phyloP scores from a whole-genome alignment of 2,797 vertebrate genomes.

The Myiotriccus ornatus region DNA sequence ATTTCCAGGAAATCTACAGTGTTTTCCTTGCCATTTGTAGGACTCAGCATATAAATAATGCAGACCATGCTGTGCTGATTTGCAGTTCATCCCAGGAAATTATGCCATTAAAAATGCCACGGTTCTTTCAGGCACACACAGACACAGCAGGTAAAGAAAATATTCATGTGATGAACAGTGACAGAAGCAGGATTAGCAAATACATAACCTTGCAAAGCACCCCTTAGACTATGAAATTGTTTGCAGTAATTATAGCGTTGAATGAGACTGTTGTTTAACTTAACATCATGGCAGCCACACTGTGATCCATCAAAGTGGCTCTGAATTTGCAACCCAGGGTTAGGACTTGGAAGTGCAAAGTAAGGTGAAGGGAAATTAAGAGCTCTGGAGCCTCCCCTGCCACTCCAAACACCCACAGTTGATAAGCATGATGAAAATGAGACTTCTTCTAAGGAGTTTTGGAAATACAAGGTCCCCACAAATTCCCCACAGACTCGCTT shows the following conservation, averaged over 20 bases:
- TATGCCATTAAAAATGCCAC: conserved; percentile 53
- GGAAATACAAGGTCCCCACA: not conserved
- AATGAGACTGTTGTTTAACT: conserved; percentile 14
- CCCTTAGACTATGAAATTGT: not conserved
- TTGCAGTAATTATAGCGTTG: not conserved
- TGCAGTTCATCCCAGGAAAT: conserved; percentile 25
- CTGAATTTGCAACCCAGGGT: not conserved
- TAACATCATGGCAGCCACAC: not conserved
- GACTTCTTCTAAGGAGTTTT: not conserved
- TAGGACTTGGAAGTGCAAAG: not conserved
- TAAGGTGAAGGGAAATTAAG: not conserved
- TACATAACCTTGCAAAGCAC: conserved; percentile 2
- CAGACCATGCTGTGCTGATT: conserved; percentile 64
- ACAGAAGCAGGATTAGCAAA: conserved; percentile 29
- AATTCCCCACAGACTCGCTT: not conserved
- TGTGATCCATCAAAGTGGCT: not conserved
- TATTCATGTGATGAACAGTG: conserved; percentile 25
- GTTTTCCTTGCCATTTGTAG: conserved; percentile 46
- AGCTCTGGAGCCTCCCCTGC: not conserved
- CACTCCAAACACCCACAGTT: not conserved
- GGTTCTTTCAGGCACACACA: conserved; percentile 63
- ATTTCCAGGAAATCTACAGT: conserved; percentile 71
- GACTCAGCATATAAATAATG: conserved; percentile 76
- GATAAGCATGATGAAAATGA: not conserved
- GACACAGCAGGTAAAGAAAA: conserved; percentile 45